Percentiles rank a stretch among this genome's conserved stretches.
These are phyloP conservation scores for Notothenia coriiceps DNA, from an alignment of 2,113 vertebrate species.

Conservation along the genomic window DNA sequence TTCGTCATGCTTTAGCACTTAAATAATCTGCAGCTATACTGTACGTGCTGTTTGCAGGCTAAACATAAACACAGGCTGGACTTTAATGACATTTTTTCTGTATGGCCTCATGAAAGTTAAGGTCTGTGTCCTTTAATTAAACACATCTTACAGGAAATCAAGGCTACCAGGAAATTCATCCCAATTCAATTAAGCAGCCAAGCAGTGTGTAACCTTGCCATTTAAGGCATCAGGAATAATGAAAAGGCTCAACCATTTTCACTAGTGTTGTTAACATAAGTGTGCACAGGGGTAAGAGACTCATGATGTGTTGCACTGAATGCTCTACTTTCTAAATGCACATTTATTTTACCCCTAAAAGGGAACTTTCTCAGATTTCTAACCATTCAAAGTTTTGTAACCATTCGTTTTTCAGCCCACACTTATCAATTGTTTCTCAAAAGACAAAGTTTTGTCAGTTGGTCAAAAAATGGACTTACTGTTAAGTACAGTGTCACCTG, in stretches of 20 bases:
- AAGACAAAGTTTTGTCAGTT: slow-evolving; percentile 41
- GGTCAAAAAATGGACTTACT: slow-evolving; percentile 18
- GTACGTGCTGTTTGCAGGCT: slow-evolving; percentile 7
- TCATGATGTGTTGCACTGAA: neutral
- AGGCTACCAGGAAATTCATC: slow-evolving; percentile 39
- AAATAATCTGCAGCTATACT: slow-evolving; percentile 60
- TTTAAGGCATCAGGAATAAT: slow-evolving; percentile 28
- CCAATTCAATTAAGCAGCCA: slow-evolving; percentile 42
- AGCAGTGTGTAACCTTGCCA: slow-evolving; percentile 43
- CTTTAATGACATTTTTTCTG: slow-evolving; percentile 15
- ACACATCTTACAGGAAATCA: slow-evolving; percentile 44
- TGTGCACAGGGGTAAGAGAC: slow-evolving; percentile 13
- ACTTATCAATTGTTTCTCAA: slow-evolving; percentile 21
- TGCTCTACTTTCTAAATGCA: slow-evolving; percentile 10
- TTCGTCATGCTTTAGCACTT: slow-evolving; percentile 49
- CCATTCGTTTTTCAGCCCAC: slow-evolving; percentile 10
- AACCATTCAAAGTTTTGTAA: neutral
- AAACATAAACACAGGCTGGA: slow-evolving; percentile 21
- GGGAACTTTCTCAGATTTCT: slow-evolving; percentile 11
- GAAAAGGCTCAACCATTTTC: slow-evolving; percentile 31
- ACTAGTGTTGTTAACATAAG: slow-evolving; percentile 29
- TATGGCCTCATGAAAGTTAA: slow-evolving; percentile 11
- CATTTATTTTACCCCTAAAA: neutral
- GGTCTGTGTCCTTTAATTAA: slow-evolving; percentile 27
- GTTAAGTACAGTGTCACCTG: slow-evolving; percentile 30